Evolutionary conservation across 2,113 vertebrate genomes (phyloP), one percentile per base, ranked within the genome.

Genomic region (Eptatretus burgeri): DNA sequence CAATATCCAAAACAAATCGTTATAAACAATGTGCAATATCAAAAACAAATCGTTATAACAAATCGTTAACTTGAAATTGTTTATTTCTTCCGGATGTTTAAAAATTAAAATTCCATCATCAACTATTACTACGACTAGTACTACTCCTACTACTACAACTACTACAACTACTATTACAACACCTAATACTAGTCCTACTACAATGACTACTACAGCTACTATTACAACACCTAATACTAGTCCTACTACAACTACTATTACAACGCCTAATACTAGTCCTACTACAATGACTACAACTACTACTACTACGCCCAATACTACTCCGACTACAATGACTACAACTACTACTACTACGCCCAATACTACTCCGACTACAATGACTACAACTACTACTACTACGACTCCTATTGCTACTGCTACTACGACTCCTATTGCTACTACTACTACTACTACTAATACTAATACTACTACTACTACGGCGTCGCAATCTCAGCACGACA

Each of bases 221-320:
- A 53, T 10, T 53, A 53, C 52, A 13, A 53, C 52, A 13, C 13
- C 52, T 13, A 13, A 13, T 53, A 53, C 52, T 53, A 53, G 13
- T 53, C 13, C 52, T 53, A 53, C 52, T 53, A 53, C 52, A 53
- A 13, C 52, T 53, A 53, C 52, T 53, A 53, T 53, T 53, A 53
- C 52, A 53, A 53, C 52, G 10, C 10, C 52, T 53, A 53, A 13
- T 53, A 53, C 52, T 53, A 53, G 13, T 53, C 13, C 52, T 13
- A 13, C 52, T 53, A 53, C 52, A 13, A 53, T 10, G 13, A 53
- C 52, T 53, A 53, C 52, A 53, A 13, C 52, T 53, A 53, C 52
- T 53, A 53, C 52, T 53, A 53, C 52, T 53, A 53, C 52, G 10
- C 10, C 52, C 10, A 53, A 13, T 53, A 53, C 52, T 53, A 53